Percentiles rank a stretch among this genome's conserved stretches.
phyloP scores from a whole-genome alignment of 2,888 invertebrate genomes.

The Diarsia mendica region DNA sequence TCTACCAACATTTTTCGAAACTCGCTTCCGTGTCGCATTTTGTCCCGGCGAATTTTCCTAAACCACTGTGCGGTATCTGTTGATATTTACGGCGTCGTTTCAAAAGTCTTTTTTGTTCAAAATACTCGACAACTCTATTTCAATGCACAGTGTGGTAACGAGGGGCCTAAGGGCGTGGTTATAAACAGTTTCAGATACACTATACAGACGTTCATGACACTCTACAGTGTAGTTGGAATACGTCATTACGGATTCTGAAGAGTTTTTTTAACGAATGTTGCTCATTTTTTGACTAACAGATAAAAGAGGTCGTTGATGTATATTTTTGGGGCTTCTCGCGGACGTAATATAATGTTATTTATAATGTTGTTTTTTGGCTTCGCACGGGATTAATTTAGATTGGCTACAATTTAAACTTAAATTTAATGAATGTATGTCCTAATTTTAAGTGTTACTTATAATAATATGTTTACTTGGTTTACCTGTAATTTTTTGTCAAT shows the following conservation, averaged over 20 bases:
- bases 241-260: conserved; percentile 59
- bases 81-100: conserved; percentile 62
- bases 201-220: conserved; percentile 41
- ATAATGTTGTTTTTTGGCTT: too few species aligned
- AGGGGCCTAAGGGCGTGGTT: conserved; percentile 71
- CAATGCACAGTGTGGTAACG: conserved; percentile 76
- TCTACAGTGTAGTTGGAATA: conserved; percentile 48
- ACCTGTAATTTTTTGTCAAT: too few species aligned
- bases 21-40: conserved; percentile 56
- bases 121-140: conserved; percentile 72
- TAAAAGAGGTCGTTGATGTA: conserved; percentile 32
- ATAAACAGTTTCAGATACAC: conserved; percentile 65
- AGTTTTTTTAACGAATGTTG: conserved; percentile 63
- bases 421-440: too few species aligned
- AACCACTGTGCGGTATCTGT: conserved; percentile 62
- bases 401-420: too few species aligned
- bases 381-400: too few species aligned
- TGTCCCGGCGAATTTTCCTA: conserved; percentile 58
- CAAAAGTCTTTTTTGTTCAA: conserved; percentile 65
- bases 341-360: conserved; percentile 26
- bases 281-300: conserved; percentile 54
- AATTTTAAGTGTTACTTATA: too few species aligned
- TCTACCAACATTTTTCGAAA: conserved; percentile 54
- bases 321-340: conserved; percentile 17
- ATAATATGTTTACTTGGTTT: too few species aligned